phyloP scores from a whole-genome alignment of 2,113 vertebrate species.

The Grammomys surdaster region DNA sequence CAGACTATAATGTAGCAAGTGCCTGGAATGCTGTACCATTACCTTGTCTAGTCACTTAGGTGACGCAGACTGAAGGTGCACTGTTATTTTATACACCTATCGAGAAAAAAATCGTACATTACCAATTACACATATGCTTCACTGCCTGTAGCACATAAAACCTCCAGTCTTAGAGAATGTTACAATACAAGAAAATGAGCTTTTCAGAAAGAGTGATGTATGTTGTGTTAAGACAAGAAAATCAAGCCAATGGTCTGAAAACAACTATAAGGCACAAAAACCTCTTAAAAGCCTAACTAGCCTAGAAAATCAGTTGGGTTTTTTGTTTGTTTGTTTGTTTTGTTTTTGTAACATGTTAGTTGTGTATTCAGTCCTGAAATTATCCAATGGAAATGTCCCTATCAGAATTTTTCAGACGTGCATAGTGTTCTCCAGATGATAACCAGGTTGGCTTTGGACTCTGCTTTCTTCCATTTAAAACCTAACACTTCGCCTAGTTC shows the following conservation, averaged over 20 bases:
- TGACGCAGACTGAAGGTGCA: background rate
- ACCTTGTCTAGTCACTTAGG: slow-evolving; percentile 9
- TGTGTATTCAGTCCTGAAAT: slow-evolving; percentile 5
- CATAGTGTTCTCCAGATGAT: background rate
- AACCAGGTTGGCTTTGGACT: background rate
- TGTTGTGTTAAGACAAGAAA: background rate
- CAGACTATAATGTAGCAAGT: slow-evolving; percentile 54
- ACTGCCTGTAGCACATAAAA: background rate
- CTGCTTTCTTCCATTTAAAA: slow-evolving; percentile 26
- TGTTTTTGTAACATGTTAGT: background rate
- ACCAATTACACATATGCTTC: background rate
- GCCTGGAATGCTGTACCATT: background rate
- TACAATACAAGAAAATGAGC: background rate
- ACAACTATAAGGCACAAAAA: background rate
- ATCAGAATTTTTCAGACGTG: background rate
- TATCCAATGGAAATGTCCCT: slow-evolving; percentile 4
- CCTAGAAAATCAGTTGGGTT: background rate
- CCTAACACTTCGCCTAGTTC: background rate
- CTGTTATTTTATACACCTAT: slow-evolving; percentile 25
- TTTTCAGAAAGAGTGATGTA: background rate
- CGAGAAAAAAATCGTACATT: background rate
- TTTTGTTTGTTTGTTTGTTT: no score
- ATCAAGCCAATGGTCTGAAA: slow-evolving; percentile 31
- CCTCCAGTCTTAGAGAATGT: background rate
- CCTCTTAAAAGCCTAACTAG: background rate